Percentiles rank a stretch among this genome's conserved stretches.
phyloP scores from a whole-genome alignment of 2,888 invertebrate species.

The Galerucella nymphaeae region DNA sequence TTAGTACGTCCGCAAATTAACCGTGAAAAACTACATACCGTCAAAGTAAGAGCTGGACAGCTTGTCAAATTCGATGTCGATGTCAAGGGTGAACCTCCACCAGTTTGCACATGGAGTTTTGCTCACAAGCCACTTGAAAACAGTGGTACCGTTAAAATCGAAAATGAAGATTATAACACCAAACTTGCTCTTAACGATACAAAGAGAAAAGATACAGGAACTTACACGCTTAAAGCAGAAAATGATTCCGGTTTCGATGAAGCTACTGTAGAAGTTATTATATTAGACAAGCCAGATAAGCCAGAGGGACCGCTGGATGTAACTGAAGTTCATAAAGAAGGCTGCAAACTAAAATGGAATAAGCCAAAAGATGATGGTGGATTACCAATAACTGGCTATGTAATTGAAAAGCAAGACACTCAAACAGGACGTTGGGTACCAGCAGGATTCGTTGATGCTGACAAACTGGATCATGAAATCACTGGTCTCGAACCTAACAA shows the following conservation, averaged over 20 bases:
- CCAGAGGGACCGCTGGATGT: constrained; percentile 95
- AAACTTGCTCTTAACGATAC: constrained; percentile 85
- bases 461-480: constrained; percentile 83
- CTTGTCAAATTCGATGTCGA: constrained; percentile 92
- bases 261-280: constrained; percentile 91
- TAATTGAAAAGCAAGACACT: constrained; percentile 95
- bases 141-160: constrained; percentile 78
- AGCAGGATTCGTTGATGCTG: constrained; percentile 84
- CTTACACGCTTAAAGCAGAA: constrained; percentile 90
- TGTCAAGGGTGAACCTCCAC: constrained; percentile 96
- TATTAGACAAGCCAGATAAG: constrained; percentile 84
- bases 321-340: constrained; percentile 90
- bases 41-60: constrained; percentile 91
- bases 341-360: constrained; percentile 93
- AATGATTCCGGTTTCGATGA: constrained; percentile 95
- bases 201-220: constrained; percentile 86
- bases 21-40: constrained; percentile 88
- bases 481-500: constrained; percentile 94
- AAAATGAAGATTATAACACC: constrained; percentile 92
- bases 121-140: constrained; percentile 76
- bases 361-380: constrained; percentile 98
- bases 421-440: constrained; percentile 90
- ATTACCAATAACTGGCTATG: constrained; percentile 87
- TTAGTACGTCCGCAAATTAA: constrained; percentile 95
- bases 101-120: constrained; percentile 86